Evolutionary conservation across 1,140 invertebrate genomes (phyloP).

Genomic region (Drosophila watanabei): DNA sequence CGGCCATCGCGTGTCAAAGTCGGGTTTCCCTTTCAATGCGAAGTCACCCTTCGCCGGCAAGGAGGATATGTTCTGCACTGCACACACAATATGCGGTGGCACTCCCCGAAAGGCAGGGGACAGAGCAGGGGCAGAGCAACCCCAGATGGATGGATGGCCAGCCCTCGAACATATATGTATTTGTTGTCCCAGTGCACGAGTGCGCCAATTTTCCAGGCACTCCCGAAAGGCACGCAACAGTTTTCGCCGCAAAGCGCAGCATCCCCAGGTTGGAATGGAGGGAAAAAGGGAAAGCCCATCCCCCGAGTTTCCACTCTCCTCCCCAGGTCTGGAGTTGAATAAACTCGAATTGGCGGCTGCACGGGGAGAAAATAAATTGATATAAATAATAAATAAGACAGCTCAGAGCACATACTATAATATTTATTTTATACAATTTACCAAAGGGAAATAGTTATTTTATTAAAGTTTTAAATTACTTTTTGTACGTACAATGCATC

Average conservation of each 20-base stretch:
- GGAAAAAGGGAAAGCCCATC: constrained; percentile 27
- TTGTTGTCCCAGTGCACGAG: constrained; percentile 70
- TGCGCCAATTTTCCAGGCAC: constrained; percentile 67
- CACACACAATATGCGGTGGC: constrained; percentile 36
- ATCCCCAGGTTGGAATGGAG: constrained; percentile 35
- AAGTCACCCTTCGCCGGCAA: constrained; percentile 37
- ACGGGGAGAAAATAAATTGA: constrained; percentile 22
- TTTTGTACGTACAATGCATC: background rate
- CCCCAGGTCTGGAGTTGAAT: constrained; percentile 59
- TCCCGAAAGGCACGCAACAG: constrained; percentile 76
- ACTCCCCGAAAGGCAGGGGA: constrained; percentile 41
- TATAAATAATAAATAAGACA: constrained; percentile 8
- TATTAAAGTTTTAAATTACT: background rate
- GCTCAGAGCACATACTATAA: background rate
- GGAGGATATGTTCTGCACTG: constrained; percentile 31
- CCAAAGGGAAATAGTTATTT: background rate
- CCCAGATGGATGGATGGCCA: background rate
- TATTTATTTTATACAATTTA: background rate
- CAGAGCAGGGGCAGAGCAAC: constrained; percentile 19
- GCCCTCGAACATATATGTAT: constrained; percentile 18
- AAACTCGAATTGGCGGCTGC: constrained; percentile 48
- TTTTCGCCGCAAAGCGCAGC: constrained; percentile 61
- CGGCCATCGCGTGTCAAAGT: constrained; percentile 55
- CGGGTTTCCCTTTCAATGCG: constrained; percentile 41
- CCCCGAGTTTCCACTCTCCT: constrained; percentile 5